Evolutionary conservation across 1,140 invertebrate genomes (phyloP).

Genomic region (Brevipalpus yothersi): DNA sequence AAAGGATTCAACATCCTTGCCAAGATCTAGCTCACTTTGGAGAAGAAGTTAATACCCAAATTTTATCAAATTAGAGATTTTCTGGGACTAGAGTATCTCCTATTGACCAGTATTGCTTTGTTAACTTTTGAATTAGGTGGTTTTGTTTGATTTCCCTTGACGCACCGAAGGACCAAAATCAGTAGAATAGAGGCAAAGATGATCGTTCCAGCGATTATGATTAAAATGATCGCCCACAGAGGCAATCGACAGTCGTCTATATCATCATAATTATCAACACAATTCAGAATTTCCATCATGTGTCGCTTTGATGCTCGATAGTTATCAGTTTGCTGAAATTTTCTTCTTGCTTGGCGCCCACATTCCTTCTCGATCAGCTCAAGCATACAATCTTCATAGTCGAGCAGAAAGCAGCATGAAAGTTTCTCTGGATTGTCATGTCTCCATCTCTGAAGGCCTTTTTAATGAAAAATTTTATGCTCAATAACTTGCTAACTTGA

Average conservation of each 20-base stretch:
- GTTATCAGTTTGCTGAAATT: background rate
- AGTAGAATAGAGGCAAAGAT: background rate
- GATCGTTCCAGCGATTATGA: background rate
- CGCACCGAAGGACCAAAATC: background rate
- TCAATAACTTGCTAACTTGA: too few relatives aligned
- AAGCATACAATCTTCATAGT: background rate
- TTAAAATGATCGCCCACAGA: background rate
- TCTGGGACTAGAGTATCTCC: too few relatives aligned
- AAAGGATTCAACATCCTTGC: too few relatives aligned
- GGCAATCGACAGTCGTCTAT: background rate
- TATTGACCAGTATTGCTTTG: too few relatives aligned
- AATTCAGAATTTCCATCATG: background rate
- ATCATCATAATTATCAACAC: background rate
- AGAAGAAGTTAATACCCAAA: too few relatives aligned
- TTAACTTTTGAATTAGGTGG: background rate
- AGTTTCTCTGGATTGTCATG: background rate
- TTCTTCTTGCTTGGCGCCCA: background rate
- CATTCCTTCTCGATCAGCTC: background rate
- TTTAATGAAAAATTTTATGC: too few relatives aligned
- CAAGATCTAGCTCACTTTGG: too few relatives aligned
- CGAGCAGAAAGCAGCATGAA: background rate
- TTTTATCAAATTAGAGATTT: too few relatives aligned
- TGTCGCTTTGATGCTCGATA: background rate
- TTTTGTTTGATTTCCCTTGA: background rate
- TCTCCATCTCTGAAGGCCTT: background rate